Percentiles rank a stretch among this genome's conserved stretches.
Evolutionary conservation across 2,797 vertebrate species (phyloP).

Genomic region (Trachops cirrhosus): DNA sequence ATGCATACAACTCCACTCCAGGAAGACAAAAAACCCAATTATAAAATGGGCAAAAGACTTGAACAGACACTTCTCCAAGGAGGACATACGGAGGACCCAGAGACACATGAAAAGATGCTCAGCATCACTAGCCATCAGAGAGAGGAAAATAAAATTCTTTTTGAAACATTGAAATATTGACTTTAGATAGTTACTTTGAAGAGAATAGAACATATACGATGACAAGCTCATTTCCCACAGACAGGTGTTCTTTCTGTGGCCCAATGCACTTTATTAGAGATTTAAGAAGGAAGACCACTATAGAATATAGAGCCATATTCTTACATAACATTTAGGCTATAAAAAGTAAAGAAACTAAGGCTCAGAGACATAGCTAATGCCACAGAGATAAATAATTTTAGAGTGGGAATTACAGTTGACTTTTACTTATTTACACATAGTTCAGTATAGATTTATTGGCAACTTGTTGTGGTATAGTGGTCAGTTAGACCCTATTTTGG

Average conservation of each 20-base stretch:
- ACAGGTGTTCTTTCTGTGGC: background rate
- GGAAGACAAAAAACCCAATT: too few relatives aligned
- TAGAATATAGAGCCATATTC: background rate
- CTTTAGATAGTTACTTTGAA: constrained; percentile 1
- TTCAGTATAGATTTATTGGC: background rate
- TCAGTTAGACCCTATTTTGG: background rate
- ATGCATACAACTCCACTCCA: too few relatives aligned
- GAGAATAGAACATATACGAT: background rate
- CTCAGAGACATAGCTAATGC: background rate
- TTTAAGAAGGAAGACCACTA: background rate
- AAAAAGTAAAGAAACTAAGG: background rate
- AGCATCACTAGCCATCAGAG: too few relatives aligned
- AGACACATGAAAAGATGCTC: too few relatives aligned
- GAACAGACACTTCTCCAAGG: too few relatives aligned
- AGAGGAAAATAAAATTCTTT: constrained; percentile 14
- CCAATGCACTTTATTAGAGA: background rate
- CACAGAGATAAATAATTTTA: background rate
- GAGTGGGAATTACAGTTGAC: background rate
- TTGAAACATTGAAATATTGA: constrained; percentile 25
- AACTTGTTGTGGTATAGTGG: background rate
- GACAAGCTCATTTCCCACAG: background rate
- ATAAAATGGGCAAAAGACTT: too few relatives aligned
- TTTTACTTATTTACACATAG: background rate
- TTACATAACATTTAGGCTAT: background rate
- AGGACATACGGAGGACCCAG: too few relatives aligned